Percentiles rank a stretch among this genome's conserved stretches.
Conservation (phyloP, 2,888 invertebrate genomes). For the Hirtodrosophila trivittata region DNA sequence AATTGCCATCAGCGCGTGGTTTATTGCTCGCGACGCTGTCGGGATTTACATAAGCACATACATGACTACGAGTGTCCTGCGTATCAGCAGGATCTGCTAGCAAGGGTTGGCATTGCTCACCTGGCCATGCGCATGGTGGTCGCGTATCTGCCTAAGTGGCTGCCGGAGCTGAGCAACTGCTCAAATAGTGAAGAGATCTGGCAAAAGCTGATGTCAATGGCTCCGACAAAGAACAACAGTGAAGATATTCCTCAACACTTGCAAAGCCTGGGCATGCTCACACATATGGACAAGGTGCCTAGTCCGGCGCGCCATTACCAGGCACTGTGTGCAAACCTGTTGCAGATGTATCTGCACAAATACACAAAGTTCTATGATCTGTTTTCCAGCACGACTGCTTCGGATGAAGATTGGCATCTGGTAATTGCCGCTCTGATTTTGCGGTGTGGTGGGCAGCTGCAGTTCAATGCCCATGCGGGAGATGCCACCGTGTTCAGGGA, state of each 20-base stretch:
- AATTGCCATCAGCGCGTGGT: constrained; percentile 86
- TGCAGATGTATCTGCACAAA: constrained; percentile 87
- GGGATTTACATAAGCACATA: constrained; percentile 85
- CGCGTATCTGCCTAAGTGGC: constrained; percentile 83
- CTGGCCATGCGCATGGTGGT: constrained; percentile 84
- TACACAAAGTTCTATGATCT: constrained; percentile 87
- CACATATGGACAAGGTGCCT: constrained; percentile 89
- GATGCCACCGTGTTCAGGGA: constrained; percentile 76
- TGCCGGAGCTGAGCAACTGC: constrained; percentile 83
- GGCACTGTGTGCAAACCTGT: constrained; percentile 85
- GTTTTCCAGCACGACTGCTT: constrained; percentile 75
- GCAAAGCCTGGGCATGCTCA: constrained; percentile 83
- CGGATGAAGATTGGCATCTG: constrained; percentile 82
- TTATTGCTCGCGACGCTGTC: constrained; percentile 89
- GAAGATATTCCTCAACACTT: constrained; percentile 31
- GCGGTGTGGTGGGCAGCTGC: constrained; percentile 91
- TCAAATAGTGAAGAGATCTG: constrained; percentile 52
- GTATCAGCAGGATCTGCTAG: constrained; percentile 86
- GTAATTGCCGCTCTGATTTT: constrained; percentile 88
- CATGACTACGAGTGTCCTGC: constrained; percentile 91
- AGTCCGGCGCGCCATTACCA: too few relatives aligned
- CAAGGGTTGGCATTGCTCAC: constrained; percentile 91
- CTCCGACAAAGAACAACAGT: neutral
- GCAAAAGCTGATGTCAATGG: constrained; percentile 42
- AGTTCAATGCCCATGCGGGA: constrained; percentile 89